Base-by-base conservation (phyloP, 2,797 vertebrate genomes). In the Pantherophis vulpinus region DNA sequence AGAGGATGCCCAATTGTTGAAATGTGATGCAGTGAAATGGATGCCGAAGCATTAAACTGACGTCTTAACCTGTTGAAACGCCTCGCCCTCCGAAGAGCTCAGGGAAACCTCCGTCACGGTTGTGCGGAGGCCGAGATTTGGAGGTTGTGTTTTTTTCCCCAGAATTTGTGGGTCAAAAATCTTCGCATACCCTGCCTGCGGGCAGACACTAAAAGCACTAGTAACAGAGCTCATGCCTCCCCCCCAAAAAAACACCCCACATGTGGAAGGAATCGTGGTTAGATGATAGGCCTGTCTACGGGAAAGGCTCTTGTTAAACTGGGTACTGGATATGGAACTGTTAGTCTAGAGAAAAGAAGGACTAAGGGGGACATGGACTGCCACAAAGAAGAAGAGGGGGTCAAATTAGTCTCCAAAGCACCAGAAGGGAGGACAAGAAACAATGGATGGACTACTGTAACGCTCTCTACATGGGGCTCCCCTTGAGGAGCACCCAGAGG, bases 31-130 rank as follows among this genome's bases (percentile, higher is more conserved):
- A 96, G 96, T 98, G 98, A 98, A 99, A 98, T 97, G 94, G 98
- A 98, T 98, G 98, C 98, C 97, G 97, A 98, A 97, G 97, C 97
- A 98, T 98, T 96, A 96, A 97, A 97, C 97, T 98, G 98, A 98
- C 98, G 98, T 98, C 13, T 98, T 98, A 97, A 94, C 94, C 95
- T 97, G 97, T 97, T 97, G 60, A 97, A 97, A 97, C 96, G 70
- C 95, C 63, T 97, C 97, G 97, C 98, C 97, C 96, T n/a, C 93
- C 94, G 25, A 91, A 94, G 56, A 91, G 55, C 55, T 60, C 6
- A 7, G 47, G 27, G 4, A 29, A 8, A 10, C 51, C 14, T 32
- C n/a, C 23, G 6, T 10, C 63, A 12, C 8, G 20, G 8, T 20
- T 9, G 32, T 0, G 37, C 0, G 1, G 8, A 4, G 18, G 3